A percentile compares a stretch with the other conserved stretches of the same genome.
Conservation (phyloP, 2,797 vertebrate species). For the Remorina albescens region DNA sequence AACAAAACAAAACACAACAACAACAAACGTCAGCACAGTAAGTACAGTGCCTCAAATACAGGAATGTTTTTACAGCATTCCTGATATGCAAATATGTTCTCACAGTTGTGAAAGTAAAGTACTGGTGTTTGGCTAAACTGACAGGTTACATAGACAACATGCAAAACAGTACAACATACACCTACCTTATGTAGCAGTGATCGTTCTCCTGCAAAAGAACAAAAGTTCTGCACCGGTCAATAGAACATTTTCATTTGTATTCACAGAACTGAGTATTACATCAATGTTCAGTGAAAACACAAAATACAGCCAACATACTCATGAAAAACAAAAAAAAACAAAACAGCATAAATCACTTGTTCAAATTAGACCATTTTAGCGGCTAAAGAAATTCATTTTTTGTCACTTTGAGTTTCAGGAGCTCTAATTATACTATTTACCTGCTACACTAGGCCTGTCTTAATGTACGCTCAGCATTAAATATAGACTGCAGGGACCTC, state of each 20-base stretch:
- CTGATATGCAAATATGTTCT: conserved; percentile 64
- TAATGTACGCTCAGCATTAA: conserved; percentile 25
- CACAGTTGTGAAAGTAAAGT: conserved; percentile 1
- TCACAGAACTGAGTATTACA: background rate
- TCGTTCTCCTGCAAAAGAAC: conserved; percentile 77
- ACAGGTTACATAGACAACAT: conserved; percentile 41
- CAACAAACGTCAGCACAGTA: background rate
- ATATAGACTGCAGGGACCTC: conserved; percentile 28
- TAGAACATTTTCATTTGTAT: background rate
- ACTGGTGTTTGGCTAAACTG: background rate
- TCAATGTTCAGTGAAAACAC: background rate
- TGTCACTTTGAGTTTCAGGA: conserved; percentile 2
- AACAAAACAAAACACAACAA: background rate
- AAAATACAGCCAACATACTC: background rate
- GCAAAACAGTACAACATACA: conserved; percentile 56
- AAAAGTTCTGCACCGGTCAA: conserved; percentile 39
- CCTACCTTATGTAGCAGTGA: conserved; percentile 75
- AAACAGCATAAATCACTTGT: background rate
- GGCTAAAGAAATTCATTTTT: background rate
- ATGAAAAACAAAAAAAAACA: background rate
- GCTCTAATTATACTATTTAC: conserved; percentile 3
- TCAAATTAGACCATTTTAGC: background rate
- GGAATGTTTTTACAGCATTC: conserved; percentile 22
- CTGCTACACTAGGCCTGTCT: background rate
- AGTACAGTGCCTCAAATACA: background rate